Percentiles rank a stretch among this genome's conserved stretches.
Evolutionary conservation across 1,140 invertebrate species (phyloP).

Genomic region (Drosophila santomea): DNA sequence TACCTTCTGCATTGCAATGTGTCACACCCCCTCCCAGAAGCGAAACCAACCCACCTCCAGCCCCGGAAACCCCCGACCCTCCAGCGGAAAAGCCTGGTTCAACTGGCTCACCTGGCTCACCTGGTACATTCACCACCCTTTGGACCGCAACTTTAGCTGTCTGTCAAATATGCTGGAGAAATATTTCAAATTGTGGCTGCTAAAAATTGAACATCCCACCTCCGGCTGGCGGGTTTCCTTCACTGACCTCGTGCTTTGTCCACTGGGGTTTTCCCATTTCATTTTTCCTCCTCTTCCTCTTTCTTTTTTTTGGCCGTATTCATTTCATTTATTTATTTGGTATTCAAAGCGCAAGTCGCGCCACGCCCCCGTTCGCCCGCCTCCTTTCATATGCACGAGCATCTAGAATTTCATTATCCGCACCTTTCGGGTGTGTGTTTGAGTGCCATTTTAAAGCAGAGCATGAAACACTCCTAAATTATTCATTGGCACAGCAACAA

Average conservation of each 20-base stretch:
- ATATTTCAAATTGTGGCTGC: constrained; percentile 83
- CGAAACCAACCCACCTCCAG: too few relatives aligned
- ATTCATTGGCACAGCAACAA: constrained; percentile 43
- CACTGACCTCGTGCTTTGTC: constrained; percentile 34
- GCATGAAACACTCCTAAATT: constrained; percentile 54
- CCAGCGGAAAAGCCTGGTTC: not conserved
- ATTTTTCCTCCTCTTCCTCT: not conserved
- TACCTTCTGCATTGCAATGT: constrained; percentile 68
- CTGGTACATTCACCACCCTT: not conserved
- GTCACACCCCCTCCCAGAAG: constrained; percentile 23
- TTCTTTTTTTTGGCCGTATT: constrained; percentile 46
- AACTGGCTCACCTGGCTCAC: not conserved
- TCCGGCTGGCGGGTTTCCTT: constrained; percentile 14
- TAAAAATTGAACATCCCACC: constrained; percentile 74
- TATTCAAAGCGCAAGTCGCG: constrained; percentile 74
- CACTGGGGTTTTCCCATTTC: constrained; percentile 25
- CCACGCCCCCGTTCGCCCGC: constrained; percentile 3
- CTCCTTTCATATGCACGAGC: constrained; percentile 19
- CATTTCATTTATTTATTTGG: constrained; percentile 81
- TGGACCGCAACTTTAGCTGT: constrained; percentile 75
- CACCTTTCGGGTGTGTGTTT: constrained; percentile 38
- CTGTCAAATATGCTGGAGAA: constrained; percentile 80
- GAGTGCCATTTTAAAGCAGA: constrained; percentile 65
- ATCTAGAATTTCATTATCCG: constrained; percentile 76
- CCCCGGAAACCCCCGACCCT: not conserved